phyloP scores from a whole-genome alignment of 2,888 invertebrate species.

The Camponotus fellah region DNA sequence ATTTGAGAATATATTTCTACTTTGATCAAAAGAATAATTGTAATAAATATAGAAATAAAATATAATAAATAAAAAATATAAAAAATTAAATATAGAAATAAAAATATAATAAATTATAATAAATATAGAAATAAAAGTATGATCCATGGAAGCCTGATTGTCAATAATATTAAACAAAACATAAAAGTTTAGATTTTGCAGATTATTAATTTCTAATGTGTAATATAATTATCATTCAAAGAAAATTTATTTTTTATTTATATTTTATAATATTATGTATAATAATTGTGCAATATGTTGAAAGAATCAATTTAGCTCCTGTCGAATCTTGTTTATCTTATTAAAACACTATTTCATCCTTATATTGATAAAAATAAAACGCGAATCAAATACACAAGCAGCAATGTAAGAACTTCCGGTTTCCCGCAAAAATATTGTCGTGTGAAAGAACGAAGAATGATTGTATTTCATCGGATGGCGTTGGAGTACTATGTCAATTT shows the following conservation, averaged over 20 bases:
- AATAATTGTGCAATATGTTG: neutral
- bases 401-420: constrained; percentile 28
- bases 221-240: neutral
- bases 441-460: constrained; percentile 1
- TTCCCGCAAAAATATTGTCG: constrained; percentile 30
- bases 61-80: too few species aligned
- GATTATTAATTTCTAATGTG: neutral
- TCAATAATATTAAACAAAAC: neutral
- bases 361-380: constrained; percentile 12
- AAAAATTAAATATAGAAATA: too few species aligned
- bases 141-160: neutral
- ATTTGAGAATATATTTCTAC: neutral
- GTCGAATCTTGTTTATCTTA: neutral
- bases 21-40: neutral
- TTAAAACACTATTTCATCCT: constrained; percentile 8
- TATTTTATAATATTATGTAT: neutral
- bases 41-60: neutral
- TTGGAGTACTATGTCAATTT: constrained; percentile 29
- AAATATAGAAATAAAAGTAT: neutral
- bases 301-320: neutral
- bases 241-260: neutral
- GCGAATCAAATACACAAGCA: constrained; percentile 1
- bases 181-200: neutral
- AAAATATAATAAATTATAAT: neutral
- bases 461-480: constrained; percentile 42